These are phyloP conservation scores for Drosophila ohnishii DNA, from an alignment of 1,140 invertebrate genomes.

Conservation along the genomic window DNA sequence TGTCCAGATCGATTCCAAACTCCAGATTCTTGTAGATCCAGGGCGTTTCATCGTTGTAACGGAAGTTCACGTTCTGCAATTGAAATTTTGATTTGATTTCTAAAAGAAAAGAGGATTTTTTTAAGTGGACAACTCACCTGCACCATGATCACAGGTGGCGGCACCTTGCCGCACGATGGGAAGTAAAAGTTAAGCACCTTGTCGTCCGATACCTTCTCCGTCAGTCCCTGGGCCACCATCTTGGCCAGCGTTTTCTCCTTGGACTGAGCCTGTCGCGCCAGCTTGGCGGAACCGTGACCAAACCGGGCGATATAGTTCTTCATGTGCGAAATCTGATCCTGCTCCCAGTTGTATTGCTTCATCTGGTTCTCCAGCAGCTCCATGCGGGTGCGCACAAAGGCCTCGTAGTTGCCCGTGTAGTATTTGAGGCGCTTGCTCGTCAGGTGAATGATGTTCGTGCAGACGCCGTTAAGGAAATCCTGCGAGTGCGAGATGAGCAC, in stretches of 20 bases:
- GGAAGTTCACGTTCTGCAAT: conserved; percentile 94
- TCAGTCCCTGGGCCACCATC: conserved; percentile 98
- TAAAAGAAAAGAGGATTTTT: too few relatives aligned
- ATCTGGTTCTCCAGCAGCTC: conserved; percentile 99
- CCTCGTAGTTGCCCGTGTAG: conserved; percentile 98
- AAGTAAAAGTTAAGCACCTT: conserved; percentile 98
- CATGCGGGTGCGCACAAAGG: conserved; percentile 95
- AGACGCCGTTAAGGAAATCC: conserved; percentile 99
- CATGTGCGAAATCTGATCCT: conserved; percentile 99
- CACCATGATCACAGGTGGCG: conserved; percentile 99
- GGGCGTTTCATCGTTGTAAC: conserved; percentile 93
- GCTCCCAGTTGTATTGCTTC: conserved; percentile 99
- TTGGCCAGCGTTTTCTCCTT: conserved; percentile 99
- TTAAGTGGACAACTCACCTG: conserved; percentile 84
- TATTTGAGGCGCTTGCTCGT: conserved; percentile 96
- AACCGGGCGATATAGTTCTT: conserved; percentile 99
- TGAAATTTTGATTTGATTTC: not conserved
- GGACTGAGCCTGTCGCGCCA: conserved; percentile 98
- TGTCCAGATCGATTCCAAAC: conserved; percentile 99
- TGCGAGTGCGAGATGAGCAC: conserved; percentile 99
- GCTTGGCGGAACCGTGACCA: conserved; percentile 99
- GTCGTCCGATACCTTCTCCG: conserved; percentile 95
- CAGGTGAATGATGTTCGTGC: conserved; percentile 99
- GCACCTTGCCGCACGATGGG: conserved; percentile 97
- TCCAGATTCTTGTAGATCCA: conserved; percentile 99